A percentile compares a stretch with the other conserved stretches of the same genome.
These are phyloP conservation scores for Lontra canadensis DNA, from an alignment of 2,113 vertebrate genomes.

Conservation along the genomic window DNA sequence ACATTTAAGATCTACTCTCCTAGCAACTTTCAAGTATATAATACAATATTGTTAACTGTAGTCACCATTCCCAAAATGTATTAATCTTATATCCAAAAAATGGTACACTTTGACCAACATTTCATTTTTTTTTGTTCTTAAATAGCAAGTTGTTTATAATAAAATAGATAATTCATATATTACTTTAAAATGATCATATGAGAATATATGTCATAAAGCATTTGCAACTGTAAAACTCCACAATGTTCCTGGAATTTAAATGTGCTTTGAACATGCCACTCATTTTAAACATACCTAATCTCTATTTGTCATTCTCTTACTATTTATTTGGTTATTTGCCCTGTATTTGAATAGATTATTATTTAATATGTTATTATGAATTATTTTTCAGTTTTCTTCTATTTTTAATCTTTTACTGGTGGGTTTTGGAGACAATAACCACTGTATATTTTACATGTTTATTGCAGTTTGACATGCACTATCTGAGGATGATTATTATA, in stretches of 20 bases:
- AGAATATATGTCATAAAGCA: slow-evolving; percentile 57
- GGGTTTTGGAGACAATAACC: not conserved
- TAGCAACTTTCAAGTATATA: not conserved
- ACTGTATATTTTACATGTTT: not conserved
- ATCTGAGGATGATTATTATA: not conserved
- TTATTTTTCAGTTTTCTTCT: not conserved
- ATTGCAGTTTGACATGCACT: not conserved
- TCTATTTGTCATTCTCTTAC: slow-evolving; percentile 17
- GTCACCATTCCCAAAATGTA: not conserved
- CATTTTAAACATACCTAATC: not conserved
- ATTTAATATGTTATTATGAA: fast-evolving
- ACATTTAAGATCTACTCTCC: not conserved
- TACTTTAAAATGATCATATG: slow-evolving; percentile 56
- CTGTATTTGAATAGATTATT: not conserved
- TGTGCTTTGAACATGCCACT: not conserved
- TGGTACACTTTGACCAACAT: not conserved
- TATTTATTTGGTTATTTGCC: not conserved
- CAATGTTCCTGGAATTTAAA: not conserved
- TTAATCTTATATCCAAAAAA: not conserved
- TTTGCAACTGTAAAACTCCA: slow-evolving; percentile 65
- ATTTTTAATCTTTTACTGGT: not conserved
- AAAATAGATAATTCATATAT: slow-evolving; percentile 29
- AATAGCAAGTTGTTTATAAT: slow-evolving; percentile 68
- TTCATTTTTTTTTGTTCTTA: slow-evolving; percentile 55
- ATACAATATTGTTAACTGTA: not conserved